These are phyloP conservation scores for Dendrocopos noguchii DNA, from an alignment of 2,113 vertebrate species.

Conservation along the genomic window DNA sequence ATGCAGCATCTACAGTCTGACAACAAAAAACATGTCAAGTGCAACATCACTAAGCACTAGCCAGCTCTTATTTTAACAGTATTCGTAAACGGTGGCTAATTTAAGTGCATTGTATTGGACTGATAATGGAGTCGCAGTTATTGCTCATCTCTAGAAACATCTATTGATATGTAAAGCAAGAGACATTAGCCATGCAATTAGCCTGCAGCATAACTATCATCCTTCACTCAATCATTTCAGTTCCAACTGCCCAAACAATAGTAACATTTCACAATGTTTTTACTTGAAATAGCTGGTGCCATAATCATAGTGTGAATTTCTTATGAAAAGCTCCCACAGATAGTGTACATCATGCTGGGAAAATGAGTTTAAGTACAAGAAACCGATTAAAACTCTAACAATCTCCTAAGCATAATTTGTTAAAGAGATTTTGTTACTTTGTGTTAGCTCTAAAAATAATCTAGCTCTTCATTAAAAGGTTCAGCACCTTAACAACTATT, in stretches of 20 bases:
- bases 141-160: slow-evolving; percentile 72
- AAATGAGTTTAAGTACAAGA: slow-evolving; percentile 77
- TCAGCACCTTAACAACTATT: slow-evolving; percentile 54
- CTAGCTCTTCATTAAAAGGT: slow-evolving; percentile 58
- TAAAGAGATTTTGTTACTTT: slow-evolving; percentile 75
- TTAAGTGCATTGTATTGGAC: slow-evolving; percentile 71
- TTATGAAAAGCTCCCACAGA: slow-evolving; percentile 74
- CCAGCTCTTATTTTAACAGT: slow-evolving; percentile 64
- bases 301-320: slow-evolving; percentile 73
- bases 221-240: slow-evolving; percentile 69
- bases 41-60: slow-evolving; percentile 41
- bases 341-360: slow-evolving; percentile 71
- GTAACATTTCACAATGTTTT: slow-evolving; percentile 75
- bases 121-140: slow-evolving; percentile 64
- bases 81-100: slow-evolving; percentile 69
- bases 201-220: slow-evolving; percentile 66
- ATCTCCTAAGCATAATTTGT: slow-evolving; percentile 74
- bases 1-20: neutral
- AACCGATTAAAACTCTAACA: slow-evolving; percentile 76
- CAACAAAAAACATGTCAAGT: slow-evolving; percentile 55
- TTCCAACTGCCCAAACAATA: slow-evolving; percentile 72
- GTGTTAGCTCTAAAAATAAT: slow-evolving; percentile 69
- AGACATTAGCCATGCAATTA: slow-evolving; percentile 75
- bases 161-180: slow-evolving; percentile 78
- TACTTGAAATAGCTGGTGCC: slow-evolving; percentile 69